phyloP scores from a whole-genome alignment of 2,797 vertebrate genomes.

The Chelidonichthys spinosus region DNA sequence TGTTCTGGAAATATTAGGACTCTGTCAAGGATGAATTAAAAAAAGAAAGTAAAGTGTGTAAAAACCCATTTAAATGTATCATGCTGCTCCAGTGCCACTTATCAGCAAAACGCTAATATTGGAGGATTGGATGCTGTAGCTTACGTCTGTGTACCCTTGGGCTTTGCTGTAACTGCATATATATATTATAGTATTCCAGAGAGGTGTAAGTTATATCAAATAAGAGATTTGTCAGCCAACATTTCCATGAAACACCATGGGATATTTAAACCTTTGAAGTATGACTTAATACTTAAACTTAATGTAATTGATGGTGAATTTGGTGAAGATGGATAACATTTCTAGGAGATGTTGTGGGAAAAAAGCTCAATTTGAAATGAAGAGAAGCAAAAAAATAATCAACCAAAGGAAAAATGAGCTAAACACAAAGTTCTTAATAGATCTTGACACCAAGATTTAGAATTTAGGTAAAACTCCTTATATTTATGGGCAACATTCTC shows the following conservation, averaged over 20 bases:
- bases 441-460: no score
- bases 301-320: no score
- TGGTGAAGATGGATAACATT: background rate
- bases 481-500: background rate
- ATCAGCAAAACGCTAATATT: background rate
- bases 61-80: background rate
- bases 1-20: background rate
- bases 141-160: background rate
- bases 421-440: background rate
- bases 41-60: slow-evolving; percentile 3
- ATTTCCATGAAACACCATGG: background rate
- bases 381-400: background rate
- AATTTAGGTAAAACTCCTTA: no score
- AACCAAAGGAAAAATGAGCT: background rate
- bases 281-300: no score
- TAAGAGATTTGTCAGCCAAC: background rate
- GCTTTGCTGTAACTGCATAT: background rate
- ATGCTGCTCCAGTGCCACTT: background rate
- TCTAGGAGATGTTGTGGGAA: background rate
- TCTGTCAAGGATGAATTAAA: background rate
- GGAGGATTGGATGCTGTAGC: background rate
- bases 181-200: background rate
- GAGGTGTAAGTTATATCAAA: background rate
- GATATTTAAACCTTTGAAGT: background rate
- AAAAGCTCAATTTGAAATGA: background rate